Evolutionary conservation across 2,888 invertebrate species (phyloP), one percentile per base, ranked within the genome.

Genomic region (Scaptomyza reducta): DNA sequence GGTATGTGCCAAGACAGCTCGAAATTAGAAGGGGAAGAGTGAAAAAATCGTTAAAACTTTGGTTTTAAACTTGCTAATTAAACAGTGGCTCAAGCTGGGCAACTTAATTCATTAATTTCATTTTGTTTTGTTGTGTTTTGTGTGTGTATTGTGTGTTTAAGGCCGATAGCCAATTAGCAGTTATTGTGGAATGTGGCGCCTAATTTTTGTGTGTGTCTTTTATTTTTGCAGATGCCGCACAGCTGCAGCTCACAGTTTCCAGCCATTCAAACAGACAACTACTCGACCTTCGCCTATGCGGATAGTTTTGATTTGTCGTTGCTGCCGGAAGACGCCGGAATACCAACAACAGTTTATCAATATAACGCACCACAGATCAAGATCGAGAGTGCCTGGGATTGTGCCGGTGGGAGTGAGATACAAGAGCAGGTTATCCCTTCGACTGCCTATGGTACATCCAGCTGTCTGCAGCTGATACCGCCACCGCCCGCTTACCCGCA

Each of bases 221-320:
- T 9, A 13, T 11, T 22, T 46, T 74, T 68, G 27, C 63, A 89
- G 89, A 89, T 89, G 89, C 76, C 89, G 70, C 79, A 86, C 56
- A 74, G 50, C 64, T 63, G 63, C 14, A 42, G 62, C 54, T 72
- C 54, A 42, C 66, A 85, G 29, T 86, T 80, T 33, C 35, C 44
- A 76, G 38, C 14, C 71, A 40, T 40, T 40, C 40, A 40, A 40
- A 40, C 40, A 67, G 91, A 91, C 74, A 80, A 89, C 50, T 92
- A 87, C 75, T 73, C 89, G 38, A 84, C 87, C 42, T 92, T 91
- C 75, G 86, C 87, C 55, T 91, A 91, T 79, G 94, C 95, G 53
- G 94, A 95, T 82, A 94, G 93, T 78, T 95, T 95, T 90, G 95
- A 95, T 90, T 91, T 95, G 77, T 95, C 96, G 18, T 93, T 97